A percentile compares a stretch with the other conserved stretches of the same genome.
Conservation (phyloP, 1,140 invertebrate species). For the Sinella curviseta region DNA sequence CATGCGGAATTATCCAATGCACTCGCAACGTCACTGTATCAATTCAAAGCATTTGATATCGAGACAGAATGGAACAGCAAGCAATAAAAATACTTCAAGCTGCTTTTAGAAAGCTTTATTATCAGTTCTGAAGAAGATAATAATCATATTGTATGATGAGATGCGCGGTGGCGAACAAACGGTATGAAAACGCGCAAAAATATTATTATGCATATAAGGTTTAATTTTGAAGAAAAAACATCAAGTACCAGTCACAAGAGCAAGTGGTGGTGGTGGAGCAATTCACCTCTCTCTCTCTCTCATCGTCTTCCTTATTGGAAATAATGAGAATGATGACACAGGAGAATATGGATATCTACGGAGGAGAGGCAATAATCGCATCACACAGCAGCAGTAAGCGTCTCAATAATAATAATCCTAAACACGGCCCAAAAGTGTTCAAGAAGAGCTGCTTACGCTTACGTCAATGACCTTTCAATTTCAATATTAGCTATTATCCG, state of each 20-base stretch:
- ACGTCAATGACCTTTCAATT: slow-evolving; percentile 24
- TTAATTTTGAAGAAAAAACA: not conserved
- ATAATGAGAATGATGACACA: slow-evolving; percentile 19
- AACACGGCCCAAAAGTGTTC: not conserved
- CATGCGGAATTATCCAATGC: too few relatives aligned
- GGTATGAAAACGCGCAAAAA: too few relatives aligned
- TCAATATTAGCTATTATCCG: slow-evolving; percentile 23
- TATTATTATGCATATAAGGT: slow-evolving; percentile 19
- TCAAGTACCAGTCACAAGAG: not conserved
- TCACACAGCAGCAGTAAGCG: not conserved
- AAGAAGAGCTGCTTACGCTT: too few relatives aligned
- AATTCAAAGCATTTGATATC: too few relatives aligned
- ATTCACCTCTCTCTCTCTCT: not conserved
- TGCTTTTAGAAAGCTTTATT: not conserved
- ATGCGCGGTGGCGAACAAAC: too few relatives aligned
- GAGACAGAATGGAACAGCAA: not conserved
- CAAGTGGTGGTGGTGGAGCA: not conserved
- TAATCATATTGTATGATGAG: not conserved
- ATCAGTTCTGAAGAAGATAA: not conserved
- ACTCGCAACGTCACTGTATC: too few relatives aligned
- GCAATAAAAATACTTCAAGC: not conserved
- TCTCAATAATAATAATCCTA: not conserved
- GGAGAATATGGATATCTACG: not conserved
- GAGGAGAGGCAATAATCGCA: not conserved
- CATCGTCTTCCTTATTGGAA: slow-evolving; percentile 15